Evolutionary conservation across 2,113 vertebrate species (phyloP).

Genomic region (Balaenoptera acutorostrata): DNA sequence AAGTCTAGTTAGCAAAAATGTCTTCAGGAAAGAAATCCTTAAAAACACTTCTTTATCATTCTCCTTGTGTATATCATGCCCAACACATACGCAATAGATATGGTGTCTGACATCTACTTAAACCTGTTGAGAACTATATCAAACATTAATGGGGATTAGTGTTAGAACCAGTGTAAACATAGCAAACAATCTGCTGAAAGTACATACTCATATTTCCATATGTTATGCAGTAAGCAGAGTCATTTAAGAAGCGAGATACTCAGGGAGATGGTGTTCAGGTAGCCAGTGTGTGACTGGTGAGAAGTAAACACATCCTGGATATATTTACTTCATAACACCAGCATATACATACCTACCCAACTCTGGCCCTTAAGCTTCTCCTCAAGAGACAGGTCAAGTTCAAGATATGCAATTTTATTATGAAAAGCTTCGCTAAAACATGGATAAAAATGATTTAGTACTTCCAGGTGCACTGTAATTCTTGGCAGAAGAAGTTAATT

Average conservation of each 20-base stretch:
- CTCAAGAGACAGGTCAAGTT: constrained; percentile 69
- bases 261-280: constrained; percentile 63
- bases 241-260: constrained; percentile 69
- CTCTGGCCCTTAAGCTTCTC: constrained; percentile 27
- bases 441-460: constrained; percentile 82
- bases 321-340: constrained; percentile 47
- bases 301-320: constrained; percentile 53
- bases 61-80: constrained; percentile 37
- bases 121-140: constrained; percentile 81
- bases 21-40: constrained; percentile 10
- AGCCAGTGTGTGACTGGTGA: constrained; percentile 39
- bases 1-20: constrained; percentile 58
- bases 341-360: background rate
- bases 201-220: constrained; percentile 82
- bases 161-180: constrained; percentile 85
- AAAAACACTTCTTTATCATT: background rate
- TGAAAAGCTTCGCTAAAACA: constrained; percentile 73
- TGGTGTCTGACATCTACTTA: constrained; percentile 78
- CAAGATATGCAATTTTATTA: constrained; percentile 68
- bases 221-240: constrained; percentile 80
- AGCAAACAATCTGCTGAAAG: constrained; percentile 78
- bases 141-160: constrained; percentile 87
- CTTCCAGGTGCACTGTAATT: constrained; percentile 81
- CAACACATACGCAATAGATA: constrained; percentile 71
- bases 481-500: constrained; percentile 82